Base-by-base conservation (phyloP, 2,888 invertebrate genomes). In the Stenotaenia linearis region DNA sequence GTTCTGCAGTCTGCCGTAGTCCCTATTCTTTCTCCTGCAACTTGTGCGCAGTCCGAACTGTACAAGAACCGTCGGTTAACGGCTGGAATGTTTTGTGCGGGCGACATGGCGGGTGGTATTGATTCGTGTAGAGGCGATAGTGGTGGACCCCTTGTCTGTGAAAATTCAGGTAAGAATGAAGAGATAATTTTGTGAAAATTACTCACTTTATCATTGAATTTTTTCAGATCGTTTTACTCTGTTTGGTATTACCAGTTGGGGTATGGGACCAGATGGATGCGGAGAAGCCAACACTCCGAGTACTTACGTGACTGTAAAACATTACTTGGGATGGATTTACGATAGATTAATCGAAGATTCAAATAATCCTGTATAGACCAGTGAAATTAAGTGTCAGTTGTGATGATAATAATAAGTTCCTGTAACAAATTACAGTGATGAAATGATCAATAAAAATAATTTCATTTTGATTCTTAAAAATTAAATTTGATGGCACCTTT, bases 111-210 rank as follows among this genome's bases (percentile, higher is more conserved):
- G 82, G 93, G 92, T 79, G 92, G 92, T 37, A 88, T 91, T 0
- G 94, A 94, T 85, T 90, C 93, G 12, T 94, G 94, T 83, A 92
- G 93, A 84, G 94, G 94, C 0, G 94, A 95, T 85, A 92, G 92
- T 45, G 94, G 94, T 28, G 94, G 94, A n/a, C 94, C 94, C 7
- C 87, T 94, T 25, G 91, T 92, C 75, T 94, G 93, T 84, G 85
- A 89, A 81, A 87, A 88, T 0, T 86, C 89, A 21, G 90, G 90
- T 88, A n/a, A n/a, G n/a, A n/a, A 74, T 15, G n/a, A n/a, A 18
- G 1, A 45, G n/a, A 37, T 12, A 37, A 12, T 9, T 61, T 61
- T 61, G 25, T 61, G 61, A 7, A 61, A 61, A 61, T 25, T 15
- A n/a, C n/a, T 28, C n/a, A 15, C 50, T 6, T 78, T 25, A 1